These are phyloP conservation scores for Cryptus armator DNA, from an alignment of 2,888 invertebrate genomes.

Conservation along the genomic window DNA sequence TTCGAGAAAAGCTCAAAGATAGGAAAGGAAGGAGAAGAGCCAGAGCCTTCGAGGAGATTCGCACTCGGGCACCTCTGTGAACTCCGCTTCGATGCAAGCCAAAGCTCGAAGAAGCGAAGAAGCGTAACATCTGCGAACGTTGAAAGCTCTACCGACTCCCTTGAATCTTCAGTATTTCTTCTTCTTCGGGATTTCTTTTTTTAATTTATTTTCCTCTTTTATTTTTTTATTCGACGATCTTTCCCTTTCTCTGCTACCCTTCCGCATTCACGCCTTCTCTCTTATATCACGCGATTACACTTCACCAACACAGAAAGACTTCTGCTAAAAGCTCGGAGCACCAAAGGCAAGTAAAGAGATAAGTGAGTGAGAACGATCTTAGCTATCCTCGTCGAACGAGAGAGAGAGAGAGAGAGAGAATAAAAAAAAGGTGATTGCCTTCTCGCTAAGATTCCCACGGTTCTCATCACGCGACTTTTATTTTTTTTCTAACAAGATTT, in stretches of 20 bases:
- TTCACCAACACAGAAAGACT: conserved; percentile 80
- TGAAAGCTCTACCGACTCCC: conserved; percentile 64
- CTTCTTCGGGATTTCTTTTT: conserved; percentile 12
- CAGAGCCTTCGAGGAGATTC: conserved; percentile 8
- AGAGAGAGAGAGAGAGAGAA: conserved; percentile 64
- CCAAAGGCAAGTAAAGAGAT: conserved; percentile 42
- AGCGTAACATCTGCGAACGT: conserved; percentile 60
- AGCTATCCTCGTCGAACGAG: conserved; percentile 35
- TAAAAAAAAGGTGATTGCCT: conserved; percentile 53
- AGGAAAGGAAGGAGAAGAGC: not conserved
- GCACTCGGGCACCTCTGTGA: conserved; percentile 14
- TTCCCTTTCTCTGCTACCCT: conserved; percentile 30
- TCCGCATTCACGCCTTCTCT: conserved; percentile 69
- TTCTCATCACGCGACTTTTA: conserved; percentile 8
- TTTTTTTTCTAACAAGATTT: conserved; percentile 37
- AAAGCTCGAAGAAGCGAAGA: conserved; percentile 44
- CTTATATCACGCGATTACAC: conserved; percentile 81
- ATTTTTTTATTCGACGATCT: conserved; percentile 25
- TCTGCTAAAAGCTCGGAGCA: conserved; percentile 77
- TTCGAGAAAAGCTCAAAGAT: conserved; percentile 7
- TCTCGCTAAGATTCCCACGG: conserved; percentile 27
- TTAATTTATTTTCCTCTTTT: conserved; percentile 52
- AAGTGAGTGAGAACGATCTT: conserved; percentile 57
- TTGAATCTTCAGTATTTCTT: conserved; percentile 34
- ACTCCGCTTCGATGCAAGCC: conserved; percentile 64